These are phyloP conservation scores for Carcinoscorpius rotundicauda DNA, from an alignment of 1,140 invertebrate genomes.

Conservation along the genomic window DNA sequence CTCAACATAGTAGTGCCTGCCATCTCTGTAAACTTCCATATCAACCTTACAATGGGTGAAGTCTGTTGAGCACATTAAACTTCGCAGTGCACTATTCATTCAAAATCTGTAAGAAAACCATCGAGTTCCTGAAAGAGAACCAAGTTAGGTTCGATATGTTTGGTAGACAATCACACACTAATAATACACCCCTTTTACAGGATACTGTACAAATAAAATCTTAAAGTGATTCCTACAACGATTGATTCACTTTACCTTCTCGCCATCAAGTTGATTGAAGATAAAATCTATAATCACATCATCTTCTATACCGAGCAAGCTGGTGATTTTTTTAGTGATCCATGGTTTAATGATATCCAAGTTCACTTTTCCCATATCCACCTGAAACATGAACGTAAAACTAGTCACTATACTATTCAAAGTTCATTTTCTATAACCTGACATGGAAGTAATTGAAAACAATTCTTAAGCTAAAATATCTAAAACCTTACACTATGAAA, in stretches of 20 bases:
- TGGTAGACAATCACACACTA: no score
- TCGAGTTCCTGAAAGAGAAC: no score
- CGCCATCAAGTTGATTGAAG: constrained; percentile 89
- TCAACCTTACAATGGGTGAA: no score
- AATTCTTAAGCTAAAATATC: constrained; percentile 7
- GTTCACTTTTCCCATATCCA: constrained; percentile 98
- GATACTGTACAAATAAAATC: no score
- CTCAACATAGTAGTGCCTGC: no score
- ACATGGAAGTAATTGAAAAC: constrained; percentile 2
- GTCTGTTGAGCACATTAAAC: no score
- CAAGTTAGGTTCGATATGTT: no score
- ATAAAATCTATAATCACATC: constrained; percentile 98
- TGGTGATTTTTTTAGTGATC: constrained; percentile 93
- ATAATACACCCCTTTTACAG: no score
- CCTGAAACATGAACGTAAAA: constrained; percentile 43
- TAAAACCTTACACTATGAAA: neutral
- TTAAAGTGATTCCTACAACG: no score
- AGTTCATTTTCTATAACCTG: constrained; percentile 8
- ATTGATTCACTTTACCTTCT: constrained; percentile 48
- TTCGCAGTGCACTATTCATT: no score
- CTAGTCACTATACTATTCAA: neutral
- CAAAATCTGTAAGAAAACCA: no score
- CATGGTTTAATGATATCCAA: constrained; percentile 96
- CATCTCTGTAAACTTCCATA: no score
- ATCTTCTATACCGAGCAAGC: constrained; percentile 92